A percentile compares a stretch with the other conserved stretches of the same genome.
phyloP scores from a whole-genome alignment of 2,797 vertebrate species.

The Lerista edwardsae region DNA sequence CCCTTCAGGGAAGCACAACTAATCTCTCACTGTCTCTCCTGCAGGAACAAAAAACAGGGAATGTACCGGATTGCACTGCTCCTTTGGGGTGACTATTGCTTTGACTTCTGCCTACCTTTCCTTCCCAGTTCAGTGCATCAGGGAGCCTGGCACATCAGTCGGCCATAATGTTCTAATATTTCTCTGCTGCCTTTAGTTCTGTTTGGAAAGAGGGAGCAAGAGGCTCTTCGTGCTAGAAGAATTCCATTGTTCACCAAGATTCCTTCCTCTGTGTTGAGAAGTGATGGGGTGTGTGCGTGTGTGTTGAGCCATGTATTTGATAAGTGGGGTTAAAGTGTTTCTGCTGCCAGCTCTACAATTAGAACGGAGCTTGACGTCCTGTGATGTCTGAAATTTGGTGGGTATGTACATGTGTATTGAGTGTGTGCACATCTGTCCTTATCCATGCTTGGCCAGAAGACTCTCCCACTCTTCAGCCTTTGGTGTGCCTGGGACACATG shows the following conservation, averaged over 20 bases:
- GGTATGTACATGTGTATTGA: constrained; percentile 13
- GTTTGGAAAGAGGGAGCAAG: constrained; percentile 58
- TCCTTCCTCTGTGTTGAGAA: constrained; percentile 10
- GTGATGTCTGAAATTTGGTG: constrained; percentile 35
- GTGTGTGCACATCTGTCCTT: background rate
- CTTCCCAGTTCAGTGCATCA: constrained; percentile 46
- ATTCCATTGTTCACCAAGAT: constrained; percentile 43
- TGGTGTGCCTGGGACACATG: constrained; percentile 34
- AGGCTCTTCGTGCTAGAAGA: constrained; percentile 58
- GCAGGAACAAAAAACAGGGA: constrained; percentile 70
- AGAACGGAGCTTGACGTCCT: constrained; percentile 34
- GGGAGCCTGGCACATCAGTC: constrained; percentile 44
- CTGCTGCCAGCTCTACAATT: constrained; percentile 52
- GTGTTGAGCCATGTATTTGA: constrained; percentile 34
- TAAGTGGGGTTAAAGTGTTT: constrained; percentile 64
- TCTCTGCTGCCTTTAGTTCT: constrained; percentile 67
- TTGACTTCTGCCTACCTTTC: constrained; percentile 63
- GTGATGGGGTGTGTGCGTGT: background rate
- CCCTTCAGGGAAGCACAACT: constrained; percentile 67
- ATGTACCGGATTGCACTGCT: constrained; percentile 58
- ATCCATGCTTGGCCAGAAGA: constrained; percentile 54
- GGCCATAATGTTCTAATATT: constrained; percentile 62
- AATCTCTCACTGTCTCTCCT: constrained; percentile 74
- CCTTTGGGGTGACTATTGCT: constrained; percentile 57
- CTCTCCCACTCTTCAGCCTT: constrained; percentile 23